Percentiles rank a stretch among this genome's conserved stretches.
phyloP scores from a whole-genome alignment of 2,797 vertebrate genomes.

The Rhinogobio ventralis region DNA sequence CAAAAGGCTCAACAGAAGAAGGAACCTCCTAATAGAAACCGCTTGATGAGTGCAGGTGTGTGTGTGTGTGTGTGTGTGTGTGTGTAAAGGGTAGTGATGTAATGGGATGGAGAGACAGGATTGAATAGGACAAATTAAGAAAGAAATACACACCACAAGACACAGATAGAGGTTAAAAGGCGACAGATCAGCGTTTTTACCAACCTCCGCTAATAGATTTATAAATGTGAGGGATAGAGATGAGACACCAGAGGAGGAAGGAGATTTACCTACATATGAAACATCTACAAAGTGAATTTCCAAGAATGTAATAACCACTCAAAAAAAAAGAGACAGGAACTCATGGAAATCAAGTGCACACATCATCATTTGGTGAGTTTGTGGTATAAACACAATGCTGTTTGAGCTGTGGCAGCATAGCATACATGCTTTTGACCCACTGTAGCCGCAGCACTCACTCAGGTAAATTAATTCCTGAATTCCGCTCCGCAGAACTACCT shows the following conservation, averaged over 20 bases:
- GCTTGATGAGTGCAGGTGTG: background rate
- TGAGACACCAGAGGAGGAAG: background rate
- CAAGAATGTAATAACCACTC: background rate
- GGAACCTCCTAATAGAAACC: background rate
- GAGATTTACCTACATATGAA: background rate
- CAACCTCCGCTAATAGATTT: conserved; percentile 2
- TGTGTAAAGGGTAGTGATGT: background rate
- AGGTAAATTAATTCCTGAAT: no score
- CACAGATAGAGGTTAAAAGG: background rate
- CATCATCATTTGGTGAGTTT: background rate
- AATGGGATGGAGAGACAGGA: conserved; percentile 22
- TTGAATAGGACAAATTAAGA: conserved; percentile 13
- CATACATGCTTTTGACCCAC: background rate
- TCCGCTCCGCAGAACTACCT: no score
- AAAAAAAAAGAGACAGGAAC: background rate
- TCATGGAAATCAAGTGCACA: background rate
- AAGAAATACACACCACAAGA: background rate
- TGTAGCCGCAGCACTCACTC: no score
- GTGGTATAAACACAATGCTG: background rate
- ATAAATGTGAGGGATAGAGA: background rate
- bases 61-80: background rate
- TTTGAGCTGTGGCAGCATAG: background rate
- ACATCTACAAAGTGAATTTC: background rate
- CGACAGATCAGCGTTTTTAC: background rate
- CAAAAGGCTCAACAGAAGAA: background rate